phyloP scores from a whole-genome alignment of 64 coral and sea anemone genomes.

The Anthopleura sola region DNA sequence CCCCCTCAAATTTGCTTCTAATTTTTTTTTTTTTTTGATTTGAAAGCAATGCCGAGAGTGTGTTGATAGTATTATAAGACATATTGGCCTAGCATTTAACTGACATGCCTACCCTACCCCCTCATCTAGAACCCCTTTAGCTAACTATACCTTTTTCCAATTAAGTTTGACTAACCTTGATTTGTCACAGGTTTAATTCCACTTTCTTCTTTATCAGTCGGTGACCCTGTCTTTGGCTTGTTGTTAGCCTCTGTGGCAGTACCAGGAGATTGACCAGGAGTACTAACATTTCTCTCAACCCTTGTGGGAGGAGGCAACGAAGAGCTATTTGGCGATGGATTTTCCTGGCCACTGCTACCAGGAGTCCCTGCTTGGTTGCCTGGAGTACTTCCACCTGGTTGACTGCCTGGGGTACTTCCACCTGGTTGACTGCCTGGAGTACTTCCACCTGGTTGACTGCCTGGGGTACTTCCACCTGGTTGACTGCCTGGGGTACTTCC shows the following conservation, averaged over 20 bases:
- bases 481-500: not conserved
- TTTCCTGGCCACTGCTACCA: not conserved
- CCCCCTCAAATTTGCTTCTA: no score
- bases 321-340: not conserved
- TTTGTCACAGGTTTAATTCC: conserved; percentile 1
- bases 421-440: not conserved
- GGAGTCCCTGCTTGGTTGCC: not conserved
- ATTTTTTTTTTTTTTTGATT: no score
- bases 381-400: conserved; percentile 8
- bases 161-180: not conserved
- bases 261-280: not conserved
- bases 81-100: no score
- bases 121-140: not conserved
- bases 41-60: no score
- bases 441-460: not conserved
- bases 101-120: no score
- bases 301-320: not conserved
- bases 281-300: not conserved
- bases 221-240: not conserved
- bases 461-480: not conserved
- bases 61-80: no score
- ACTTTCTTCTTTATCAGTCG: not conserved
- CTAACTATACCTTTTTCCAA: not conserved
- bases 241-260: not conserved
- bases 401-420: not conserved